Conservation (phyloP, 2,113 vertebrate genomes). For the Ictidomys tridecemlineatus region DNA sequence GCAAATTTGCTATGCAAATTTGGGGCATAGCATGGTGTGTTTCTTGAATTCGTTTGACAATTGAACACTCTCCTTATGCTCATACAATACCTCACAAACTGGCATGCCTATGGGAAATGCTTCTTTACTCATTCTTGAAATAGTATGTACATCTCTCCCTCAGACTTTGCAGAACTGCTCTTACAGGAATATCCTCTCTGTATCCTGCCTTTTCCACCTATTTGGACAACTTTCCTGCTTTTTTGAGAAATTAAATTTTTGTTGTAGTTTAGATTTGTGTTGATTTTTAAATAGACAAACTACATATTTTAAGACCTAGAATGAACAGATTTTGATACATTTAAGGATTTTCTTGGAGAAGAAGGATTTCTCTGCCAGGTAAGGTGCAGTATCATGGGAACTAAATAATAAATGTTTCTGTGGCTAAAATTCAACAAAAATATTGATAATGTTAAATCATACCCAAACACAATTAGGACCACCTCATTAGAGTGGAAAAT, state of each 20-base stretch:
- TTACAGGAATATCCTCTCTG: neutral
- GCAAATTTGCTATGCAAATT: neutral
- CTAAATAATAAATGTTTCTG: neutral
- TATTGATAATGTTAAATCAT: neutral
- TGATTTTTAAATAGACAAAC: neutral
- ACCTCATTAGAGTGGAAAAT: neutral
- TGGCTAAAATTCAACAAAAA: neutral
- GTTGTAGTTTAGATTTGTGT: neutral
- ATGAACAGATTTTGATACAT: neutral
- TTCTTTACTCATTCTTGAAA: neutral
- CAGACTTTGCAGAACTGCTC: neutral
- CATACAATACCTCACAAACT: neutral
- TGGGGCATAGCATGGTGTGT: fast-evolving
- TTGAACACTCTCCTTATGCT: neutral
- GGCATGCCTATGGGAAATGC: neutral
- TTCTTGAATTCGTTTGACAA: neutral
- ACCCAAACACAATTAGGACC: neutral
- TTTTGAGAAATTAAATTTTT: neutral
- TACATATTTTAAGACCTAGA: neutral
- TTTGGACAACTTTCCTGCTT: neutral
- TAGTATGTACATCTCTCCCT: fast-evolving
- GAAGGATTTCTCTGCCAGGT: neutral
- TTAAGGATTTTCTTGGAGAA: neutral
- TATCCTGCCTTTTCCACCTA: neutral
- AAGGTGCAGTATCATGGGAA: neutral